Evolutionary conservation across 2,797 vertebrate genomes (phyloP), one percentile per base, ranked within the genome.

Genomic region (Megalops cyprinoides): DNA sequence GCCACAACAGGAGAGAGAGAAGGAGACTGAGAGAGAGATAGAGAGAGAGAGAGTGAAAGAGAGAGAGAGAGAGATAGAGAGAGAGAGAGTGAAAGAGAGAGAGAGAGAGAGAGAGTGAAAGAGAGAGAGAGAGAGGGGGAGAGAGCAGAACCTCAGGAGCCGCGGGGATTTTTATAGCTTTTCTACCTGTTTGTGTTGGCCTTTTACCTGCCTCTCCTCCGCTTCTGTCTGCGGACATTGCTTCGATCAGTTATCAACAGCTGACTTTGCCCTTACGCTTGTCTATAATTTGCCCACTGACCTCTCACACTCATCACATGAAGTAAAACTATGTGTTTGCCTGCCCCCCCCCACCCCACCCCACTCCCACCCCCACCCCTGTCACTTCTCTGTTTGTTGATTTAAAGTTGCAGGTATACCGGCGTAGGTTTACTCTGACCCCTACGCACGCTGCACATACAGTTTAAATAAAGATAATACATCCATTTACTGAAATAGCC

Each of bases 131-230:
- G 79, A 10, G 5, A 79, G 28, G 25, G 48, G 55, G 81, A 77
- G 85, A 80, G 87, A 91, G 56, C 79, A 89, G 91, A 88, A 91
- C 90, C 89, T 90, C 91, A 91, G 90, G 90, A 89, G 86, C 81
- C 86, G 91, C 10, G 88, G 90, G 90, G 90, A 92, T 92, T 92
- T 92, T 92, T 71, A 85, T 86, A 78, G 87, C 90, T 69, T 92
- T 91, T 91, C 87, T 77, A 83, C 82, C 81, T 84, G 81, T 88
- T 84, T 86, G 69, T 76, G 71, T 79, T 86, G 83, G 85, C 77
- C 77, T 74, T 74, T 81, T 65, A 65, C 60, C 79, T 87, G 76
- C 62, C 77, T 34, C 75, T 67, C 42, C 75, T 8, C n/a, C 55
- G 65, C 48, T 82, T 74, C 77, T 77, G 39, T n/a, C n/a, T n/a